Evolutionary conservation across 2,113 vertebrate species (phyloP).

Genomic region (Silurus glanis): DNA sequence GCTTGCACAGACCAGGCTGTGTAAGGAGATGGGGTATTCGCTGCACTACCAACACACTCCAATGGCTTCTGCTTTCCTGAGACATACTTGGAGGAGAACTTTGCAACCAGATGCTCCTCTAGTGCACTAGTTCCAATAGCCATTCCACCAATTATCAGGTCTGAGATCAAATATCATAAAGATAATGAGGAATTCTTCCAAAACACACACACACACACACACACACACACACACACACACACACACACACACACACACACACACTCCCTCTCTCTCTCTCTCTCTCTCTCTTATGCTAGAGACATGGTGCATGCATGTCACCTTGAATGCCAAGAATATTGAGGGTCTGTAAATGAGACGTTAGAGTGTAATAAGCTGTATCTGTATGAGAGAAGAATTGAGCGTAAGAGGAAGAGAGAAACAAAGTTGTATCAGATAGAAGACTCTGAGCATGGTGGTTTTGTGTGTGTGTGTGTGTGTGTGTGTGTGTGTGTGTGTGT

Average conservation of each 20-base stretch:
- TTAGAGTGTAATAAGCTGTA: neutral
- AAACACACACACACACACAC: constrained; percentile 24
- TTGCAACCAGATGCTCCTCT: constrained; percentile 43
- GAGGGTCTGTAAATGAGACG: neutral
- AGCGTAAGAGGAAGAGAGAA: neutral
- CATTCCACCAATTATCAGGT: constrained; percentile 43
- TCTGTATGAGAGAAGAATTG: constrained; percentile 3
- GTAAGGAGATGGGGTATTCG: neutral
- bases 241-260: constrained; percentile 23
- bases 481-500: too few relatives aligned
- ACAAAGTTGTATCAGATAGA: constrained; percentile 26
- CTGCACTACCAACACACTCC: constrained; percentile 17
- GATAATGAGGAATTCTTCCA: constrained; percentile 33
- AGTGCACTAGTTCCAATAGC: constrained; percentile 37
- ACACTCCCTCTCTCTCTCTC: too few relatives aligned
- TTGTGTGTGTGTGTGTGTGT: constrained; percentile 25
- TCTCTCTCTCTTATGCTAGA: too few relatives aligned
- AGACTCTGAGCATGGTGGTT: constrained; percentile 16
- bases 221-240: constrained; percentile 15
- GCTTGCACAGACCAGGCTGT: neutral
- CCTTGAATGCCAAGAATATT: neutral
- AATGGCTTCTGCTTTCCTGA: constrained; percentile 9
- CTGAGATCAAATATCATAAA: constrained; percentile 33
- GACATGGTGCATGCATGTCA: neutral
- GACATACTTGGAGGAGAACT: constrained; percentile 12